Evolutionary conservation across 1,140 invertebrate genomes (phyloP).

Genomic region (Sitophilus oryzae): DNA sequence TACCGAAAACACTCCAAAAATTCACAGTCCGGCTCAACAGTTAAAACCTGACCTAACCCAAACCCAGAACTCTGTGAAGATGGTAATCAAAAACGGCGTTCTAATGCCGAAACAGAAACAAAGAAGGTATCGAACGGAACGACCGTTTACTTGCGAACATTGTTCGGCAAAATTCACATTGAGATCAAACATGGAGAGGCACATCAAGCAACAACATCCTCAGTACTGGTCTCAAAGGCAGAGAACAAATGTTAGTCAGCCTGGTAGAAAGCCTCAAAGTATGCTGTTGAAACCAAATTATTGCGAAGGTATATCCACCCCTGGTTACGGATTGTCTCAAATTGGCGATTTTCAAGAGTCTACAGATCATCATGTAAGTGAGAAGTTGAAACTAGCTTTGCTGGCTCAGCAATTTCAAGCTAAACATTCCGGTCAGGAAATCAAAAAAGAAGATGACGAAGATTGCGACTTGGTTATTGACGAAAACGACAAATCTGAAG

Average conservation of each 20-base stretch:
- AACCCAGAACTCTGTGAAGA: slow-evolving; percentile 65
- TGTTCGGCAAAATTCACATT: slow-evolving; percentile 84
- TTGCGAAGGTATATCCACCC: slow-evolving; percentile 36
- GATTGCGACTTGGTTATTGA: slow-evolving; percentile 65
- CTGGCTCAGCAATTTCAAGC: slow-evolving; percentile 66
- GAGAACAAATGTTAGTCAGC: slow-evolving; percentile 49
- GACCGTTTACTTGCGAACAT: slow-evolving; percentile 82
- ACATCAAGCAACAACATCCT: slow-evolving; percentile 90
- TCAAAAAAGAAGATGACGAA: slow-evolving; percentile 51
- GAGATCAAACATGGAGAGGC: slow-evolving; percentile 87
- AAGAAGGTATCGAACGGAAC: slow-evolving; percentile 80
- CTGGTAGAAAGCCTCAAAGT: slow-evolving; percentile 44
- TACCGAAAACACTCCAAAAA: slow-evolving; percentile 27
- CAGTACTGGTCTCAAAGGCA: slow-evolving; percentile 78
- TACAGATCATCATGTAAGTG: too few relatives aligned
- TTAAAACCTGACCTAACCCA: slow-evolving; percentile 38
- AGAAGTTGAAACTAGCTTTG: slow-evolving; percentile 73
- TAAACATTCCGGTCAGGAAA: slow-evolving; percentile 23
- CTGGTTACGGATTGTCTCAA: slow-evolving; percentile 21
- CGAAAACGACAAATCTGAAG: slow-evolving; percentile 47
- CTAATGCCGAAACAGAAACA: slow-evolving; percentile 88
- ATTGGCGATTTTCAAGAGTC: slow-evolving; percentile 40
- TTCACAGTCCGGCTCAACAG: slow-evolving; percentile 28
- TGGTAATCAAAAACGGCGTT: slow-evolving; percentile 85
- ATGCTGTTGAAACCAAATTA: slow-evolving; percentile 27